Conservation (phyloP, 2,113 vertebrate species). For the Microtus montanus region DNA sequence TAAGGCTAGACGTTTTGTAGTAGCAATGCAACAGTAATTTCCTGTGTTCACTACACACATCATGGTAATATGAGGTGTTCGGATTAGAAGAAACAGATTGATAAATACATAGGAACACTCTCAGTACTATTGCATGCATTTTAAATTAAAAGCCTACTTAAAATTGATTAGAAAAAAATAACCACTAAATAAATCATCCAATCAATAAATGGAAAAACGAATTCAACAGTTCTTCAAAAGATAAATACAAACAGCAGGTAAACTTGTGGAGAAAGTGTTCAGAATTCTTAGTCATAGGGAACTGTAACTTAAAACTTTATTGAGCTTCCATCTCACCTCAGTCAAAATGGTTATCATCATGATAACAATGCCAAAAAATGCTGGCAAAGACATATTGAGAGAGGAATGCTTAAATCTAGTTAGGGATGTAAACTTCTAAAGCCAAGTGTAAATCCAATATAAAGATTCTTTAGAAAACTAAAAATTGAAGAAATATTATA, state of each 20-base stretch:
- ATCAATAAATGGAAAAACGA: not conserved
- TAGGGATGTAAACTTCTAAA: not conserved
- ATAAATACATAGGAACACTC: not conserved
- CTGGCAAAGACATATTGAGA: not conserved
- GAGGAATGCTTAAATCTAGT: not conserved
- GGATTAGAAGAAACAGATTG: not conserved
- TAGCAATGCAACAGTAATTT: not conserved
- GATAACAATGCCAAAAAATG: not conserved
- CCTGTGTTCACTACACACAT: not conserved
- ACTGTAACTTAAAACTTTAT: not conserved
- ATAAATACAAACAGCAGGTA: not conserved
- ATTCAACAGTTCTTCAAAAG: not conserved
- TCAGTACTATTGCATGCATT: not conserved
- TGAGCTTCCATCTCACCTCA: not conserved
- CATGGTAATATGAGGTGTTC: not conserved
- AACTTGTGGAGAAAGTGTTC: not conserved
- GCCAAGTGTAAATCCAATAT: not conserved
- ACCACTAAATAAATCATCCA: not conserved
- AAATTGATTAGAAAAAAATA: constrained; percentile 2
- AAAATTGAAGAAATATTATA: not conserved
- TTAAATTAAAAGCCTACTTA: not conserved
- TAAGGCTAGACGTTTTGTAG: not conserved
- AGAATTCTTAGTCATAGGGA: not conserved
- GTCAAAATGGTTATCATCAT: not conserved
- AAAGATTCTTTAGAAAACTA: not conserved